Conservation (phyloP, 2,113 vertebrate genomes). For the Sisor rabdophorus region DNA sequence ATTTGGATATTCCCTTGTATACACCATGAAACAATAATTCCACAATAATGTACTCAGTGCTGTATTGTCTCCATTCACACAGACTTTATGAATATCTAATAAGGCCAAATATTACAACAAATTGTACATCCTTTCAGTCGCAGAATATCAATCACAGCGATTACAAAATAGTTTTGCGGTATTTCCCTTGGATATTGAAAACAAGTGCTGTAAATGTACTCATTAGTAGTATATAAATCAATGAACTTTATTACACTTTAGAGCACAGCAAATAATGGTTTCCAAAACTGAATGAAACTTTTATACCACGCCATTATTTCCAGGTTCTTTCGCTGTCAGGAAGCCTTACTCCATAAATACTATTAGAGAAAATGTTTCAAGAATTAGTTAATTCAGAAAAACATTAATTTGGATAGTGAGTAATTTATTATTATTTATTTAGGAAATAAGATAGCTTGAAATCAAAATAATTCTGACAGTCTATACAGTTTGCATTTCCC, state of each 20-base stretch:
- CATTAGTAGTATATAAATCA: neutral
- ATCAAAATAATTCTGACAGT: conserved; percentile 14
- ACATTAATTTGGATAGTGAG: conserved; percentile 23
- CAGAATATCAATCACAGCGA: conserved; percentile 37
- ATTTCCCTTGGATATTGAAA: conserved; percentile 5
- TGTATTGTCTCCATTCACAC: conserved; percentile 46
- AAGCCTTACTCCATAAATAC: conserved; percentile 17
- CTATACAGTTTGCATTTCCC: conserved; percentile 23
- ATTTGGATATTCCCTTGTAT: too few relatives aligned
- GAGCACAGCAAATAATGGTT: conserved; percentile 22
- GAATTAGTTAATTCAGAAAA: conserved; percentile 29
- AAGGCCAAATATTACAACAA: conserved; percentile 37
- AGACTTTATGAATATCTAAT: conserved; percentile 35
- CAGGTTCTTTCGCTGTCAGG: neutral
- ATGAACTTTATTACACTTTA: conserved; percentile 2
- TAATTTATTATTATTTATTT: conserved; percentile 31
- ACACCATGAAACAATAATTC: conserved; percentile 29
- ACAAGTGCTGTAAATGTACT: conserved; percentile 2
- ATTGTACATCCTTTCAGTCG: conserved; percentile 53
- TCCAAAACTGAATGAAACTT: conserved; percentile 11
- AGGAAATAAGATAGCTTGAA: conserved; percentile 24
- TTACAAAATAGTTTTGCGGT: conserved; percentile 24
- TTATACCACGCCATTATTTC: neutral
- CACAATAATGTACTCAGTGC: conserved; percentile 55
- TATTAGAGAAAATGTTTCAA: conserved; percentile 34